Evolutionary conservation across 2,888 invertebrate species (phyloP).

Genomic region (Lomographa bimaculata): DNA sequence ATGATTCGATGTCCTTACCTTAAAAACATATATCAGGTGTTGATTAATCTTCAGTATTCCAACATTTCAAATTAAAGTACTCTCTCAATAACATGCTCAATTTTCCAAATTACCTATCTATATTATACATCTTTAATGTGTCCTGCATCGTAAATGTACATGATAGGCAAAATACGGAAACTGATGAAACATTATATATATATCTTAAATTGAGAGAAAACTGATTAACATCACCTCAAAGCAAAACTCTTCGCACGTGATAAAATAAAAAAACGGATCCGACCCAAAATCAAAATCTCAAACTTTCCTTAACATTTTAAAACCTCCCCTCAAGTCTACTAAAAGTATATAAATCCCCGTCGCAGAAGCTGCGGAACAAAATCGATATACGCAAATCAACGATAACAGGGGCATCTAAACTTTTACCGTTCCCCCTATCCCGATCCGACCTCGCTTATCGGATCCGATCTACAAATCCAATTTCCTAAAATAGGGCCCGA

Average conservation of each 20-base stretch:
- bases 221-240: conserved; percentile 17
- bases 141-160: too few relatives aligned
- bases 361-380: conserved; percentile 43
- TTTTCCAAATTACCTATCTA: too few relatives aligned
- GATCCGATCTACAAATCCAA: conserved; percentile 83
- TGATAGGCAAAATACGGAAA: too few relatives aligned
- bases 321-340: conserved; percentile 21
- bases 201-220: too few relatives aligned
- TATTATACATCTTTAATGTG: too few relatives aligned
- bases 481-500: conserved; percentile 84
- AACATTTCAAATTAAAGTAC: too few relatives aligned
- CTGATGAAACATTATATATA: too few relatives aligned
- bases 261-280: conserved; percentile 14
- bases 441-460: conserved; percentile 62
- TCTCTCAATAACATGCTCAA: too few relatives aligned
- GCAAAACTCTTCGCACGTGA: conserved; percentile 6
- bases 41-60: too few relatives aligned
- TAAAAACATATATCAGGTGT: too few relatives aligned
- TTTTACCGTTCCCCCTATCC: conserved; percentile 57
- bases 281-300: conserved; percentile 5
- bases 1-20: too few relatives aligned
- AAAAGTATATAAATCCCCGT: conserved; percentile 58
- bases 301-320: conserved; percentile 20
- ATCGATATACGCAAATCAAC: conserved; percentile 81
- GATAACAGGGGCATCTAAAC: conserved; percentile 71